Conservation (phyloP, 2,797 vertebrate species). For the Parotocinclus haroldoi region DNA sequence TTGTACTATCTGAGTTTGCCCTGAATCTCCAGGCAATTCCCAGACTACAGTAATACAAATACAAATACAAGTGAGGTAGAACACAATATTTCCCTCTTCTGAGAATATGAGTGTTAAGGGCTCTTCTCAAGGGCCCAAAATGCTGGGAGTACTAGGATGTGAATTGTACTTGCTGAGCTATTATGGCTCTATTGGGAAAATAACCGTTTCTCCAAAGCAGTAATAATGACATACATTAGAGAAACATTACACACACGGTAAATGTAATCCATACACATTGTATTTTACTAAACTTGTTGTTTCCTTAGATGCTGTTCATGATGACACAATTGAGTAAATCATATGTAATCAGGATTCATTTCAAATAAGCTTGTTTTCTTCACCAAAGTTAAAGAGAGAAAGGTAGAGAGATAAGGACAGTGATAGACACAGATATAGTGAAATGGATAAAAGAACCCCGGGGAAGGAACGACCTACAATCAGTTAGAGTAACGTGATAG, state of each 20-base stretch:
- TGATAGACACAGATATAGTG: slow-evolving; percentile 9
- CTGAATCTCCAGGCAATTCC: background rate
- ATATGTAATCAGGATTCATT: background rate
- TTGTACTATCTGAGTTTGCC: too few species aligned
- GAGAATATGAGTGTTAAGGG: background rate
- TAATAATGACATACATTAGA: background rate
- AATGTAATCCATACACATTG: background rate
- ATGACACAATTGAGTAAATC: slow-evolving; percentile 10
- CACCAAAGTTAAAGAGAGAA: slow-evolving; percentile 20
- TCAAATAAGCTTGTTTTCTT: slow-evolving; percentile 8
- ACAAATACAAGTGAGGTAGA: background rate
- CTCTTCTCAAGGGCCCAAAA: background rate
- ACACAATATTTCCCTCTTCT: background rate
- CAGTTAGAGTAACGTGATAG: slow-evolving; percentile 49
- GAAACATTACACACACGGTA: background rate
- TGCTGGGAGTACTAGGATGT: background rate
- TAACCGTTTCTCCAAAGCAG: background rate
- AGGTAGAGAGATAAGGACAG: slow-evolving; percentile 17
- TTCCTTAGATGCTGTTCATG: background rate
- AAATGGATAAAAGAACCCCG: slow-evolving; percentile 36
- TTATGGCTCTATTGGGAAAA: background rate
- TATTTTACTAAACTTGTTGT: background rate
- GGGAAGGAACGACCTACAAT: slow-evolving; percentile 51
- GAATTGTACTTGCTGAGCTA: background rate
- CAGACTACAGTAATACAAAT: background rate